These are phyloP conservation scores for Caenorhabditis elegans DNA, from an alignment of 1,140 invertebrate genomes.

Conservation along the genomic window WBcel235 BX284603.4:6490001-6490500, in stretches of 20 bases:
- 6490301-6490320: slow-evolving; percentile 98
- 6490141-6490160: slow-evolving; percentile 93
- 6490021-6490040: slow-evolving; percentile 92
- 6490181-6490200: slow-evolving; percentile 97
- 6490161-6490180: slow-evolving; percentile 89
- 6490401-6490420: slow-evolving; percentile 91
- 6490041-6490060: slow-evolving; percentile 94
- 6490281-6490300: slow-evolving; percentile 98
- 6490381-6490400: slow-evolving; percentile 97
- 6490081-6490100: slow-evolving; percentile 90
- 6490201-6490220: slow-evolving; percentile 93
- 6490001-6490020: slow-evolving; percentile 92
- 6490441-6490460: slow-evolving; percentile 71
- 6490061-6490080: slow-evolving; percentile 94
- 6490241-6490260: slow-evolving; percentile 91
- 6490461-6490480: slow-evolving; percentile 95
- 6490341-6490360: slow-evolving; percentile 97
- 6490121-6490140: slow-evolving; percentile 89
- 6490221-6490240: slow-evolving; percentile 94
- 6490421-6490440: slow-evolving; percentile 97
- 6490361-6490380: slow-evolving; percentile 78
- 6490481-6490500: slow-evolving; percentile 99
- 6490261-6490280: slow-evolving; percentile 95
- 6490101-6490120: slow-evolving; percentile 89
- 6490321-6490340: slow-evolving; percentile 97